Evolutionary conservation across 37 sponge, comb jelly and placozoan genomes (phyloP).

Genomic region (Cliona cf. orientalis): DNA sequence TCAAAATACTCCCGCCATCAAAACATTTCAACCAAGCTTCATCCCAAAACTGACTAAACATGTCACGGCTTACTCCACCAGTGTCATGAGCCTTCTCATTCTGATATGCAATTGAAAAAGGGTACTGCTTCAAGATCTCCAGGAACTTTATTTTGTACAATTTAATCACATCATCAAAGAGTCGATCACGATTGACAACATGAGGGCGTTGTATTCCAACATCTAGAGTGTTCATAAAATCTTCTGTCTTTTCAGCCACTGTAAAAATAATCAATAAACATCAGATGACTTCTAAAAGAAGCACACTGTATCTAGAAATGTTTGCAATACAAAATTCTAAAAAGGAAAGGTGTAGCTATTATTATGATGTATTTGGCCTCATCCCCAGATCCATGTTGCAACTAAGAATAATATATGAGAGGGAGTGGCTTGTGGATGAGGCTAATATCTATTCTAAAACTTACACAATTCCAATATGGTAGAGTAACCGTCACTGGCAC

Average conservation of each 20-base stretch:
- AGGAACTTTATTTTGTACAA: neutral
- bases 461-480: too few relatives aligned
- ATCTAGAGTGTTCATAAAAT: neutral
- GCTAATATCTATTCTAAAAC: too few relatives aligned
- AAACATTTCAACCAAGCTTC: neutral
- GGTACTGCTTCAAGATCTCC: neutral
- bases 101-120: neutral
- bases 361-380: too few relatives aligned
- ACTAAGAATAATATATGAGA: too few relatives aligned
- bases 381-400: too few relatives aligned
- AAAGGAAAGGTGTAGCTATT: too few relatives aligned
- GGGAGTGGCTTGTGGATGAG: too few relatives aligned
- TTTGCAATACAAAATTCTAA: too few relatives aligned
- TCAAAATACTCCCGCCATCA: neutral
- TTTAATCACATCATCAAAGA: conserved; percentile 8
- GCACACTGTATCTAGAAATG: too few relatives aligned
- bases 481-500: too few relatives aligned
- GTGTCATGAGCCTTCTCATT: neutral
- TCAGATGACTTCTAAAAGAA: too few relatives aligned
- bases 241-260: neutral
- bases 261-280: neutral
- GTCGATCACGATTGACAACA: neutral
- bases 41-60: neutral
- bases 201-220: neutral
- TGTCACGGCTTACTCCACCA: conserved; percentile 8